These are phyloP conservation scores for Nomada flava DNA, from an alignment of 2,888 invertebrate genomes.

Conservation along the genomic window DNA sequence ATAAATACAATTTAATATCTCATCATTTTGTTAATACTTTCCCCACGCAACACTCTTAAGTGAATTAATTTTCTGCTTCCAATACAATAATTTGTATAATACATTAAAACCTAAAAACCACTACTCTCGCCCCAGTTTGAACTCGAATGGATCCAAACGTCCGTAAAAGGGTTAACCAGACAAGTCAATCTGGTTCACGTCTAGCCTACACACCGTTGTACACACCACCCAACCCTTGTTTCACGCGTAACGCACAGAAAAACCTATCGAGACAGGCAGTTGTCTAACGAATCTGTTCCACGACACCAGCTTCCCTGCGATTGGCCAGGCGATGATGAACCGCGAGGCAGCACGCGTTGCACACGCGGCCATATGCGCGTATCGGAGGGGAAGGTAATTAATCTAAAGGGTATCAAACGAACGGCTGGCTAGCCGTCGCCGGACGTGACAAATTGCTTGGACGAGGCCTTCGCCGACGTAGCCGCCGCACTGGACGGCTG, in stretches of 20 bases:
- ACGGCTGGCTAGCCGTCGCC: conserved; percentile 72
- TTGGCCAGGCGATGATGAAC: conserved; percentile 38
- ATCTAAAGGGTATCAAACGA: conserved; percentile 81
- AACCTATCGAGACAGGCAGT: background rate
- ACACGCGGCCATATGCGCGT: conserved; percentile 64
- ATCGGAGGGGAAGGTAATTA: conserved; percentile 79
- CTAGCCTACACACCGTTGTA: too few species aligned
- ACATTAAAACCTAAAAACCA: too few species aligned
- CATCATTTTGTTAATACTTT: too few species aligned
- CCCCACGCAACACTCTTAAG: too few species aligned
- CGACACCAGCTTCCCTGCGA: background rate
- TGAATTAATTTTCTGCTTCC: too few species aligned
- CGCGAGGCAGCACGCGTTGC: conserved; percentile 58
- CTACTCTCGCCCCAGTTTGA: too few species aligned
- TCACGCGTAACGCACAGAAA: background rate
- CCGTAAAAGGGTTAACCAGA: too few species aligned
- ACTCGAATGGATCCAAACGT: background rate
- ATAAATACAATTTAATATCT: too few species aligned
- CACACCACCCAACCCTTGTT: too few species aligned
- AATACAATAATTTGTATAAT: too few species aligned
- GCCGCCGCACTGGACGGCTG: conserved; percentile 43
- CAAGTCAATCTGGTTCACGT: too few species aligned
- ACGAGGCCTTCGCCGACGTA: conserved; percentile 56
- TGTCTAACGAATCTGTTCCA: conserved; percentile 7
- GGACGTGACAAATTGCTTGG: conserved; percentile 81